Base-by-base conservation (phyloP, 2,888 invertebrate species). In the Lasioglossum pauxillum region DNA sequence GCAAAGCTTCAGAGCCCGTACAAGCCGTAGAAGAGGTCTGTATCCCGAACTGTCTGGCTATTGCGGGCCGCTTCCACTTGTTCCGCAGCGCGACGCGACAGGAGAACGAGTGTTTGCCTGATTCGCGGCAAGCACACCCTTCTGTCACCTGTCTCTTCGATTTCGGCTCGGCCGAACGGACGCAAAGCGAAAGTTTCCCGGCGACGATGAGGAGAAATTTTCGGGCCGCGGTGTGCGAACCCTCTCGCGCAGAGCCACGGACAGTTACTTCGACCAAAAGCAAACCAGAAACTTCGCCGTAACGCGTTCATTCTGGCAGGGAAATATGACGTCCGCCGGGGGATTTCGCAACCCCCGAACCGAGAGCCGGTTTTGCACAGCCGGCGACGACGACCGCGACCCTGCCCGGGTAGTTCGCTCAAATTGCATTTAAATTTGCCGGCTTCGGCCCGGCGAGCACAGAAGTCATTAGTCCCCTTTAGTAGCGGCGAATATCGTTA, bases 381-480 rank as follows among this genome's bases (percentile, higher is more conserved):
- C 75, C 86, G 84, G 81, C 84, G 84, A 76, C 78, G 67, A 81
- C 78, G 82, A 75, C 75, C 64, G 64, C 80, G 74, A 75, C 81
- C 80, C 90, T 57, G 84, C 27, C 57, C 64, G 85, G 89, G 77
- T 74, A 78, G 81, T 89, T 84, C 81, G 86, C 85, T 86, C 89
- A 90, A 90, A 90, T 88, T 84, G 89, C 89, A 83, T 90, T 89
- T 89, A 90, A 89, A 89, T 90, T 90, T 83, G 84, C 90, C 83
- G 82, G 46, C 81, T 69, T 83, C 73, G 79, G 78, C 64, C 71
- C 82, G 81, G 67, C 79, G 74, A 80, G 83, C 83, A 73, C 86
- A 84, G 83, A 79, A 82, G 83, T 89, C 89, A 85, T 90, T 87
- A 87, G 87, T 80, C 86, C 82, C 82, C 78, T 88, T 90, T 80